These are phyloP conservation scores for Psix sp. DNA, from an alignment of 1,140 invertebrate genomes.

Conservation along the genomic window DNA sequence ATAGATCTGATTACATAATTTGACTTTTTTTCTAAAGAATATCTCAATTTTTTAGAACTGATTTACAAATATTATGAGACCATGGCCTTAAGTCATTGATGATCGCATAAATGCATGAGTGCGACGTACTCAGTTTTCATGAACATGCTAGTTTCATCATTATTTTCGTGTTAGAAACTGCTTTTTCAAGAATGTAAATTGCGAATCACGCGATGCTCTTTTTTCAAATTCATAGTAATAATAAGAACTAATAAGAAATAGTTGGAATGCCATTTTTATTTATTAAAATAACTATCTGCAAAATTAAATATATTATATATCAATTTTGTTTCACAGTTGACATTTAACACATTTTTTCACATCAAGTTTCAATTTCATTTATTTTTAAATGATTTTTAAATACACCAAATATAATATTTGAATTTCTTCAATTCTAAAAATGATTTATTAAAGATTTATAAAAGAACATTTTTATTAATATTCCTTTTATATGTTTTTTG, in stretches of 20 bases:
- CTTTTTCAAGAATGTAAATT: conserved; percentile 55
- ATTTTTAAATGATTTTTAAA: too few relatives aligned
- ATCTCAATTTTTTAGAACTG: background rate
- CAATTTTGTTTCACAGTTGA: too few relatives aligned
- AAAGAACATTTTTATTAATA: too few relatives aligned
- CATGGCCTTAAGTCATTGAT: conserved; percentile 36
- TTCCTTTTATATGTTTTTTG: too few relatives aligned
- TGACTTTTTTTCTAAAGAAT: too few relatives aligned
- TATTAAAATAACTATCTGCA: background rate
- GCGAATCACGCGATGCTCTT: conserved; percentile 47
- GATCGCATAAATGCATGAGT: conserved; percentile 31
- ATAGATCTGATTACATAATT: too few relatives aligned
- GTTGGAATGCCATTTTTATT: background rate
- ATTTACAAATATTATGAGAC: background rate
- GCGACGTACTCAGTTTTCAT: conserved; percentile 52
- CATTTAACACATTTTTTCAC: too few relatives aligned
- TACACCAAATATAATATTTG: too few relatives aligned
- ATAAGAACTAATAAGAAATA: conserved; percentile 14
- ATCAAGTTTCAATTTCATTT: too few relatives aligned
- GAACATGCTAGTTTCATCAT: conserved; percentile 41
- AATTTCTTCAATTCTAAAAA: too few relatives aligned
- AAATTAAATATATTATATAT: too few relatives aligned
- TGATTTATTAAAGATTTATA: too few relatives aligned
- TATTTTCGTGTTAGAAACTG: conserved; percentile 51
- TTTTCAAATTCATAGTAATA: conserved; percentile 33